Base-by-base conservation (phyloP, 2,797 vertebrate genomes). In the Eospalax fontanierii region DNA sequence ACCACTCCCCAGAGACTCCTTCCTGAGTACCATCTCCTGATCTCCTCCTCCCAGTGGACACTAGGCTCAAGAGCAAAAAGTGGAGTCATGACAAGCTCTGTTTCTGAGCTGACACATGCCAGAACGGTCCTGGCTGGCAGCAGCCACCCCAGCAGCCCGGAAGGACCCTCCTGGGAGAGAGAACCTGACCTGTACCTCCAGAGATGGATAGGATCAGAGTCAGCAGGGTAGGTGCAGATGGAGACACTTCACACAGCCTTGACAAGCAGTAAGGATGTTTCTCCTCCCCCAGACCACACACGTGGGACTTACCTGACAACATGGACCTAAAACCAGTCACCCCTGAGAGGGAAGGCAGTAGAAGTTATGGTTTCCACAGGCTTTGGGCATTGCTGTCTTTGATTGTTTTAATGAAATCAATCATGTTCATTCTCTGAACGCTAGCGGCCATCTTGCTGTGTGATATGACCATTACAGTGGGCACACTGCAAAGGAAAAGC, bases 51-150 rank as follows among this genome's bases (percentile, higher is more conserved):
- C 35, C 5, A 12, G 18, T 9, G 33, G 76, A 57, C 90, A 22
- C 75, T 63, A 46, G 21, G 40, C 57, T 22, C 2, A 6, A 11
- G 33, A 14, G 11, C 66, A 18, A 26, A 86, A 70, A 70, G 14
- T 43, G 75, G 15, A 6, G 30, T 8, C 21, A n/a, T 40, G 35
- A 28, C 3, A 40, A 63, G 68, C 19, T 61, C 74, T 10, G 38
- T 74, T 14, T 40, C 86, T n/a, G 19, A 90, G 38, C 61, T 57
- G 21, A 33, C 78, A 63, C 24, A 30, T 35, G 7, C 3, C 22
- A 30, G 6, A 10, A 0, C 59, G n/a, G 33, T 83, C n/a, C 8
- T 38, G 7, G 1, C 26, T 0, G 1, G 0, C 26, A 22, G 9
- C 9, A 2, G 66, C 57, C 61, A 14, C 68, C 46, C 8, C 43